Evolutionary conservation across 2,797 vertebrate genomes (phyloP).

Genomic region (Poecile montanus): DNA sequence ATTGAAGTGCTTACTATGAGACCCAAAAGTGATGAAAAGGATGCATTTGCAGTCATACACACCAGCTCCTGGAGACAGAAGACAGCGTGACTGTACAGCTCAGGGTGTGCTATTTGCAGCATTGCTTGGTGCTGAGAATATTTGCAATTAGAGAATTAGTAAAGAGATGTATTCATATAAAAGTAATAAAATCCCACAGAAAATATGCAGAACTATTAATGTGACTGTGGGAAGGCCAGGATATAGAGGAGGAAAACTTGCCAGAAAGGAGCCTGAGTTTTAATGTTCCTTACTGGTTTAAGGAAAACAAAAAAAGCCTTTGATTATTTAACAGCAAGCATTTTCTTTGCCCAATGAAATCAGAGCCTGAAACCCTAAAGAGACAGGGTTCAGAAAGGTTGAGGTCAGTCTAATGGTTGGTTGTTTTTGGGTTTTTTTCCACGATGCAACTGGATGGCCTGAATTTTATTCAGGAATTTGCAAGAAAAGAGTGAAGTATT

Average conservation of each 20-base stretch:
- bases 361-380: not conserved
- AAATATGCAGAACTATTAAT: not conserved
- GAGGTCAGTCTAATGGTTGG: not conserved
- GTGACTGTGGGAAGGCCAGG: not conserved
- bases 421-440: not conserved
- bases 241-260: not conserved
- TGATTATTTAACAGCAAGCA: not conserved
- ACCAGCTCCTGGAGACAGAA: not conserved
- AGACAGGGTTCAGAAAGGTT: not conserved
- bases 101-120: not conserved
- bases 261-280: not conserved
- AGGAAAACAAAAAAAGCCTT: not conserved
- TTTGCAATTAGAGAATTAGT: not conserved
- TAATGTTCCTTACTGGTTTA: not conserved
- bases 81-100: fast-evolving
- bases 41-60: not conserved
- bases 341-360: not conserved
- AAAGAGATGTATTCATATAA: not conserved
- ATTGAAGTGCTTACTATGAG: not conserved
- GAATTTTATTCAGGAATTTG: not conserved
- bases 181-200: not conserved
- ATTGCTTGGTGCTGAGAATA: not conserved
- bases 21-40: not conserved
- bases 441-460: not conserved
- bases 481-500: not conserved